Base-by-base conservation (phyloP, 2,888 invertebrate genomes). In the Notodonta dromedarius region DNA sequence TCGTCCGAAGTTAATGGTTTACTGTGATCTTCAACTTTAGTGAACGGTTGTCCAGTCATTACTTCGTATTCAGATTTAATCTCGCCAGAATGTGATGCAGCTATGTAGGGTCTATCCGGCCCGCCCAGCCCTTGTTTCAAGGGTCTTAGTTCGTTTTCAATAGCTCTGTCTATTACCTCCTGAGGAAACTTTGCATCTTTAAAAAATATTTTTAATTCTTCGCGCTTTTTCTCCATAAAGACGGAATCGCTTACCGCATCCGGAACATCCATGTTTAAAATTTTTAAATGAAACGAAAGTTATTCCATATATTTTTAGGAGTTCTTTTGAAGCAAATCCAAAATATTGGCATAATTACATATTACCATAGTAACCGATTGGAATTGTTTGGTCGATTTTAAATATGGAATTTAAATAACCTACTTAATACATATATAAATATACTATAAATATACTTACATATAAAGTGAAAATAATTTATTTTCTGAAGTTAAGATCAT, bases 21-120 rank as follows among this genome's bases (percentile, higher is more conserved):
- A 39, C 75, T 83, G n/a, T 80, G 75, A 57, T 90, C 88, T 53
- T 84, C 86, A 52, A 92, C 69, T 58, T 84, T 70, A 7, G 90
- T 90, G 67, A 93, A 93, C 4, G 93, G 93, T 66, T 93, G 93
- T 0, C 93, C 93, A 50, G 88, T 84, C 93, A 93, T 91, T 6
- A 93, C 89, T 70, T 93, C 93, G 65, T 88, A 89, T 64, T 93
- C 93, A 0, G 91, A 84, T 70, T 86, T 88, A 1, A 88, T 71
- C 66, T 84, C 81, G 0, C 88, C 90, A 13, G 84, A 66, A 32
- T 67, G 71, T 4, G 89, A 88, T n/a, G 93, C 88, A 14, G 86
- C 79, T 67, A 93, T 93, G 54, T 93, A 93, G 16, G 90, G 86
- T 51, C 72, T 73, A 64, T 79, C 69, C 14, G 56, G 24, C 51